Conservation (phyloP, 2,888 invertebrate species). For the Eilema sororculum region DNA sequence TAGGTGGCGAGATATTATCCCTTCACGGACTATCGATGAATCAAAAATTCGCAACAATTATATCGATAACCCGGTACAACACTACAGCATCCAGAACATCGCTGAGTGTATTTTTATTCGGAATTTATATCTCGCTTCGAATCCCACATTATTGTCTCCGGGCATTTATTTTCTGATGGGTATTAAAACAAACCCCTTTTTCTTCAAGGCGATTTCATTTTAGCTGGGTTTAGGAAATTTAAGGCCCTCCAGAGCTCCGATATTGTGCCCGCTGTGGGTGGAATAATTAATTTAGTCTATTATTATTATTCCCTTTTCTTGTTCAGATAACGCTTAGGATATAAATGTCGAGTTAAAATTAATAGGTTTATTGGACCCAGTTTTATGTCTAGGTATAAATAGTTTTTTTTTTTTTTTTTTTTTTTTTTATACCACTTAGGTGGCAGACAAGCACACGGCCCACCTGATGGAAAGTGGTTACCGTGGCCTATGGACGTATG, state of each 20-base stretch:
- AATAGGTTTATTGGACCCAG: conserved; percentile 21
- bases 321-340: conserved; percentile 74
- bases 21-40: too few relatives aligned
- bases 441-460: too few relatives aligned
- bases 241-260: conserved; percentile 76
- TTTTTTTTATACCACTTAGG: too few relatives aligned
- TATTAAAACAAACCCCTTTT: conserved; percentile 87
- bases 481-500: too few relatives aligned
- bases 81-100: conserved; percentile 60
- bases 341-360: conserved; percentile 54
- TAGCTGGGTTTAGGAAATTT: conserved; percentile 86
- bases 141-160: conserved; percentile 86
- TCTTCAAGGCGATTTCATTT: conserved; percentile 84
- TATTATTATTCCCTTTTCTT: conserved; percentile 81
- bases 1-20: too few relatives aligned
- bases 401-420: too few relatives aligned
- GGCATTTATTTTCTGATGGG: conserved; percentile 86
- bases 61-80: conserved; percentile 55
- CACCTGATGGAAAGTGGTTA: too few relatives aligned
- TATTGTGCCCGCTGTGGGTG: conserved; percentile 67
- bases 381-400: conserved; percentile 17
- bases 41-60: too few relatives aligned
- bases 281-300: conserved; percentile 85
- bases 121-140: conserved; percentile 84
- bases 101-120: conserved; percentile 81